Evolutionary conservation across 2,888 invertebrate species (phyloP), one percentile per base, ranked within the genome.

Genomic region (Sphaerophoria rueppellii): DNA sequence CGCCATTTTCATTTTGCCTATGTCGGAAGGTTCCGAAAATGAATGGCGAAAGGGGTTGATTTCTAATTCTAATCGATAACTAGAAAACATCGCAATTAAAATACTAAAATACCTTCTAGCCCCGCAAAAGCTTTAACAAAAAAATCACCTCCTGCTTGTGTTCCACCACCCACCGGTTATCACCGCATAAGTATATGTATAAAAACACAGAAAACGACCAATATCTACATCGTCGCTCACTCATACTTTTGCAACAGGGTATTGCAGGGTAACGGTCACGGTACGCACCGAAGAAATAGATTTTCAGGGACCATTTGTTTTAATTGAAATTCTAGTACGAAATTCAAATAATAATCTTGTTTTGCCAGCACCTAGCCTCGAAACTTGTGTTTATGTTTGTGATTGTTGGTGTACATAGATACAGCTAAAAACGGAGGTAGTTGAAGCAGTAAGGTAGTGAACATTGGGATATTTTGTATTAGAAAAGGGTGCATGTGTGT

Each of bases 271-370:
- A 35, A 50, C 48, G 65, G 35, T 65, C 48, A 65, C 65, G 67
- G 67, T 67, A 67, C 81, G 85, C 85, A 85, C 85, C 73, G 77
- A 80, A 71, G 83, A 74, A 87, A 79, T 82, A 76, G 79, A 85
- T 73, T 85, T 80, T 76, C 78, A 80, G 81, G 87, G 87, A 82
- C 87, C 87, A 88, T 87, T 87, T 87, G 76, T 80, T 93, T 93
- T 94, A 94, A 94, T 94, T 94, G 94, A 94, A 94, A 94, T 94
- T 94, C 94, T 93, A 94, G 93, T 94, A 93, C 93, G 93, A 86
- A 86, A 82, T 82, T 86, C 86, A 86, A 86, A 86, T 86, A 86
- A 86, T 86, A 86, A 86, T 86, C 86, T 82, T 81, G 86, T 86
- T 86, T 82, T 81, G 63, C 81, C 81, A 80, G 85, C 85, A 85